phyloP scores from a whole-genome alignment of 1,140 invertebrate species.

The Polypedilum pembai region DNA sequence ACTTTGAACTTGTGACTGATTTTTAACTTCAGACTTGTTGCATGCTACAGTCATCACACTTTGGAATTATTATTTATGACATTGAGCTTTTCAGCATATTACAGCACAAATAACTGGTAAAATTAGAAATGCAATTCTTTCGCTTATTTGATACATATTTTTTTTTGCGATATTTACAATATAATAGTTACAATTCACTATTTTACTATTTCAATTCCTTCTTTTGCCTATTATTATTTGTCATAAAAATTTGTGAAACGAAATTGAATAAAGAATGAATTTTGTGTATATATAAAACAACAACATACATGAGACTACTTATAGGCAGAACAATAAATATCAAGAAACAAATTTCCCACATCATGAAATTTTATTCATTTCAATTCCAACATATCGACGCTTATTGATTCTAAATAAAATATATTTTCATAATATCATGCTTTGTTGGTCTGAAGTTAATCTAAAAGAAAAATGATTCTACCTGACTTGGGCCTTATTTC shows the following conservation, averaged over 20 bases:
- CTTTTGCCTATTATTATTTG: neutral
- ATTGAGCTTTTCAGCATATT: too few species aligned
- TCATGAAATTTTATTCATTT: neutral
- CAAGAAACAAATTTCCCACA: conserved; percentile 11
- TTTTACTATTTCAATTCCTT: neutral
- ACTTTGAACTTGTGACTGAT: too few species aligned
- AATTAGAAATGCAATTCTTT: too few species aligned
- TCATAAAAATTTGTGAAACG: conserved; percentile 7
- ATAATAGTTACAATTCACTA: neutral
- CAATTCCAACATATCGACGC: neutral
- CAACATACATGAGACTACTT: too few species aligned
- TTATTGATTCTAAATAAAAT: conserved; percentile 14
- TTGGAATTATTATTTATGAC: too few species aligned
- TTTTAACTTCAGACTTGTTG: too few species aligned
- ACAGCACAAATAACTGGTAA: too few species aligned
- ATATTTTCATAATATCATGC: neutral
- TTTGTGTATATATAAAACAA: neutral
- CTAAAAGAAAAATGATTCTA: conserved; percentile 19
- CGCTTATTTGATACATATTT: neutral
- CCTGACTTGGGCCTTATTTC: conserved; percentile 1
- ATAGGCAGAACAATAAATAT: neutral
- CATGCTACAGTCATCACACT: too few species aligned
- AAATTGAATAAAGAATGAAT: neutral
- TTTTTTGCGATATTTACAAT: neutral
- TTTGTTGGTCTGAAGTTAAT: neutral